Evolutionary conservation across 2,888 invertebrate genomes (phyloP).

Genomic region (Drosophila limbata): DNA sequence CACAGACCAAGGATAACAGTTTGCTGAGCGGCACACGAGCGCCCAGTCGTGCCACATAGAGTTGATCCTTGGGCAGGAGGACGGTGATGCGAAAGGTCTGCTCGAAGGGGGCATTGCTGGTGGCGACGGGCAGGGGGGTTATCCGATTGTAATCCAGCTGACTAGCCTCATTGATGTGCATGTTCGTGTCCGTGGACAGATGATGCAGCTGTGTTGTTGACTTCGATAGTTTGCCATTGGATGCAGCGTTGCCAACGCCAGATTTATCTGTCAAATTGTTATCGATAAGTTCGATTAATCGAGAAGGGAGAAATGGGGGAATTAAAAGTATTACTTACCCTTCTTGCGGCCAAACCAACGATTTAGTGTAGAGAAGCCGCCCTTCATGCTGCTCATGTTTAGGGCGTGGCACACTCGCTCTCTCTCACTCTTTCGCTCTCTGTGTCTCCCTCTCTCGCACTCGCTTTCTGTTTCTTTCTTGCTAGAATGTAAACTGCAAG

Average conservation of each 20-base stretch:
- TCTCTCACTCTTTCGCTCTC: constrained; percentile 6
- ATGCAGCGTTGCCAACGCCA: constrained; percentile 51
- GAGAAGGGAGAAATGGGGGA: background rate
- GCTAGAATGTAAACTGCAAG: background rate
- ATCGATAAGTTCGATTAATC: background rate
- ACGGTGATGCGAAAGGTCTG: constrained; percentile 87
- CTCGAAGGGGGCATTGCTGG: constrained; percentile 85
- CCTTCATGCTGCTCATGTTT: constrained; percentile 84
- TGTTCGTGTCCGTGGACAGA: constrained; percentile 78
- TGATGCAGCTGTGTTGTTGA: constrained; percentile 81
- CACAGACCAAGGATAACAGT: constrained; percentile 90
- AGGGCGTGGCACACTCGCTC: constrained; percentile 49
- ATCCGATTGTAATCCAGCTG: constrained; percentile 85
- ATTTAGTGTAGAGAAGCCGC: constrained; percentile 85
- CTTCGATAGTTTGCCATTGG: constrained; percentile 83
- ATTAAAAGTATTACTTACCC: constrained; percentile 70
- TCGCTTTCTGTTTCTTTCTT: constrained; percentile 7
- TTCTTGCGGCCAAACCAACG: constrained; percentile 85
- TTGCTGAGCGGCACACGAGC: constrained; percentile 89
- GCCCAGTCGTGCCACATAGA: constrained; percentile 91
- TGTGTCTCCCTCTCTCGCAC: constrained; percentile 4
- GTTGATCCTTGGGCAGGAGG: constrained; percentile 92
- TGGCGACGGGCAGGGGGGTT: constrained; percentile 83
- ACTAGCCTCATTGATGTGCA: constrained; percentile 84
- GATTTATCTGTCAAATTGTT: constrained; percentile 67